phyloP scores from a whole-genome alignment of 2,888 invertebrate species.

The Brachylomia viminalis region DNA sequence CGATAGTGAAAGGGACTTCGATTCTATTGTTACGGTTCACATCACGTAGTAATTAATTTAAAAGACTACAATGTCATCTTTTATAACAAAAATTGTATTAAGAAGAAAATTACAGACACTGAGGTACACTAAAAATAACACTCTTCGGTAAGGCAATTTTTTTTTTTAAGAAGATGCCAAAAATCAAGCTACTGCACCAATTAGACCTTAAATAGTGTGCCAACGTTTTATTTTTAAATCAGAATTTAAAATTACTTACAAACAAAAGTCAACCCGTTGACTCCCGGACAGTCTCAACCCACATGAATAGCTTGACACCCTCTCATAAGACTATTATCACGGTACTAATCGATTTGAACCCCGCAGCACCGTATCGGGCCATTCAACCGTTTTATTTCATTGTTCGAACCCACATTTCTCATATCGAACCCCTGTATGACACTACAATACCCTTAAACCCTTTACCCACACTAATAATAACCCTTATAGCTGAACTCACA shows the following conservation, averaged over 20 bases:
- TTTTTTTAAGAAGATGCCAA: neutral
- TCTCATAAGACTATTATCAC: constrained; percentile 81
- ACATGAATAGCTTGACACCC: constrained; percentile 66
- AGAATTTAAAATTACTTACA: neutral
- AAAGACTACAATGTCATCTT: neutral
- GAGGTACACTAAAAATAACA: neutral
- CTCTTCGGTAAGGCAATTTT: rapidly evolving
- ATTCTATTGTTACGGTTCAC: neutral
- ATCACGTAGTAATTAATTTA: neutral
- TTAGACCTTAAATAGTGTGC: neutral
- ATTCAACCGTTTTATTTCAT: constrained; percentile 88
- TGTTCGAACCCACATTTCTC: constrained; percentile 84
- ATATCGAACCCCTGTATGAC: constrained; percentile 77
- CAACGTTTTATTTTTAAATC: neutral
- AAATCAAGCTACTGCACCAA: neutral
- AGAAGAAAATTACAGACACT: neutral
- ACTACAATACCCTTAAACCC: constrained; percentile 58
- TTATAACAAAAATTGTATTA: no score
- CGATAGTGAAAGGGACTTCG: neutral
- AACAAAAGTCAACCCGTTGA: neutral
- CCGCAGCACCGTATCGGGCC: constrained; percentile 81
- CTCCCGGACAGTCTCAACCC: constrained; percentile 30
- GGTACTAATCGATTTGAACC: constrained; percentile 89
- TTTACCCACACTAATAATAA: constrained; percentile 29
- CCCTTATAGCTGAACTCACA: constrained; percentile 61